Percentiles rank a stretch among this genome's conserved stretches.
phyloP scores from a whole-genome alignment of 2,113 vertebrate species.

The Steatornis caripensis region DNA sequence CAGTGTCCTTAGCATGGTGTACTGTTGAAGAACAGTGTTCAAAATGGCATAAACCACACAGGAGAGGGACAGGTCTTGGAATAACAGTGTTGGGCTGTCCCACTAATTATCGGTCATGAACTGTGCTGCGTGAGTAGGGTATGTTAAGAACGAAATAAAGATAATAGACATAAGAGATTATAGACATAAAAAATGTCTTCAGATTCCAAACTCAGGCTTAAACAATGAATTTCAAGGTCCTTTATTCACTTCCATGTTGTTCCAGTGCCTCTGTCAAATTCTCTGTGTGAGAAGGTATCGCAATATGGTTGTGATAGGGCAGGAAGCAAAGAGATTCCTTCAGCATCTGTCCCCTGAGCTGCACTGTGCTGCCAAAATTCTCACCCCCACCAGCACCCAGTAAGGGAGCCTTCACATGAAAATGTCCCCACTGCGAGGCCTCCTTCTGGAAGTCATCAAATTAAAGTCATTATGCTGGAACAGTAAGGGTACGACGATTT shows the following conservation, averaged over 20 bases:
- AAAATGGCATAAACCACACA: neutral
- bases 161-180: no score
- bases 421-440: neutral
- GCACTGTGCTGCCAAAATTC: neutral
- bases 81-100: neutral
- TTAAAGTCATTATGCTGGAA: conserved; percentile 27
- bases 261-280: neutral
- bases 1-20: neutral
- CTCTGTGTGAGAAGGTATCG: neutral
- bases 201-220: neutral
- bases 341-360: neutral
- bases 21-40: neutral
- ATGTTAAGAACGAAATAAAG: neutral
- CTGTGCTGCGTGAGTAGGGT: neutral
- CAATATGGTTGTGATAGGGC: neutral
- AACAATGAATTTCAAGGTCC: neutral
- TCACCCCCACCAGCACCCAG: neutral
- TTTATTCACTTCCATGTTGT: conserved; percentile 17
- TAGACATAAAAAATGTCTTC: neutral
- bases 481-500: neutral
- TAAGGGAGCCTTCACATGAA: neutral
- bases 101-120: neutral
- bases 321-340: neutral
- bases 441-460: conserved; percentile 7
- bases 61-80: neutral